Evolutionary conservation across 2,888 invertebrate species (phyloP).

Genomic region (Electrophaes corylata): DNA sequence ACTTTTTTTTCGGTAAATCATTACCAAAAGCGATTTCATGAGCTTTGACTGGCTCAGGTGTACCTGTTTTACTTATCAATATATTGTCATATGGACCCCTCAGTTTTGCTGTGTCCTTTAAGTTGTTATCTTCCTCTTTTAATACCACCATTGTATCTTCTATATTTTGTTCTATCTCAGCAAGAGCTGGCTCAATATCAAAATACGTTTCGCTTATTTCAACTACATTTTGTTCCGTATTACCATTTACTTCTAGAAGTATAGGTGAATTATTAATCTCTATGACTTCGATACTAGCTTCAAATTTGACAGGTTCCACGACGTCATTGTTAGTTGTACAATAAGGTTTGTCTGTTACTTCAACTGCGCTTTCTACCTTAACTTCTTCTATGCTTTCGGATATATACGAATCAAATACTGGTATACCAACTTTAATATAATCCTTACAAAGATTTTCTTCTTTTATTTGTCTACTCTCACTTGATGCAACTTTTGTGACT

Average conservation of each 20-base stretch:
- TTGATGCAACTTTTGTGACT: constrained; percentile 22
- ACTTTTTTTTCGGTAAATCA: constrained; percentile 56
- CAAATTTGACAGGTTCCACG: constrained; percentile 17
- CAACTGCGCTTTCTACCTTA: constrained; percentile 21
- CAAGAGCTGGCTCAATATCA: not conserved
- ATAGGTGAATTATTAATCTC: constrained; percentile 12
- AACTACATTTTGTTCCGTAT: not conserved
- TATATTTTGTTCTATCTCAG: constrained; percentile 20
- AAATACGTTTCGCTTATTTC: not conserved
- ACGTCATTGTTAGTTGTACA: constrained; percentile 24
- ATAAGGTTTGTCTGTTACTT: constrained; percentile 5
- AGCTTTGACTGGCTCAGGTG: constrained; percentile 35
- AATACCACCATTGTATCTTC: constrained; percentile 4
- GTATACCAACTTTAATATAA: constrained; percentile 34
- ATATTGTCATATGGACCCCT: constrained; percentile 64
- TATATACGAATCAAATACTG: constrained; percentile 35
- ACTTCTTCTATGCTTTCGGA: constrained; percentile 25
- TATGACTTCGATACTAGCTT: constrained; percentile 3
- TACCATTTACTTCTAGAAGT: not conserved
- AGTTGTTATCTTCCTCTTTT: constrained; percentile 33
- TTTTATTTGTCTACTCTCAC: constrained; percentile 14
- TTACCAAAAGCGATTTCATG: constrained; percentile 42
- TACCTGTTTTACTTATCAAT: constrained; percentile 48
- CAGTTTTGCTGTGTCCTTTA: constrained; percentile 49
- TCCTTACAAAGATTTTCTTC: constrained; percentile 40